Percentiles rank a stretch among this genome's conserved stretches.
These are phyloP conservation scores for Hemaris fuciformis DNA, from an alignment of 2,888 invertebrate species.

Conservation along the genomic window DNA sequence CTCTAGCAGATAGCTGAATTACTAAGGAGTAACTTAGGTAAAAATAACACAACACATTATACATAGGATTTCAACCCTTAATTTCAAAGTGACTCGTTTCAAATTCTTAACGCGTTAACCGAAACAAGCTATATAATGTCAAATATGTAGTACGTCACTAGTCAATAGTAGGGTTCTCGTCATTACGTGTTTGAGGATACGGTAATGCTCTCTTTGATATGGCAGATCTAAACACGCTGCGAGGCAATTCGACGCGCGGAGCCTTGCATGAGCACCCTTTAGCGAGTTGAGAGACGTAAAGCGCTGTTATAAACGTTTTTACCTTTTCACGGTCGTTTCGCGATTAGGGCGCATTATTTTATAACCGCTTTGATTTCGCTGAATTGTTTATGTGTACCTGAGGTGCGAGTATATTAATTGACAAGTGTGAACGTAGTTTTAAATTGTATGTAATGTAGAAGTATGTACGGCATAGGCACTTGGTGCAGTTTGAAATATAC, in stretches of 20 bases:
- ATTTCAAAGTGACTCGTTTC: too few relatives aligned
- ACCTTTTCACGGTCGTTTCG: background rate
- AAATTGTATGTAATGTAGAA: too few relatives aligned
- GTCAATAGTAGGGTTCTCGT: background rate
- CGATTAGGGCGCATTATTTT: background rate
- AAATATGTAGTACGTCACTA: background rate
- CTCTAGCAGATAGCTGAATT: too few relatives aligned
- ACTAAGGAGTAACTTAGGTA: too few relatives aligned
- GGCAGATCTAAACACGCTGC: background rate
- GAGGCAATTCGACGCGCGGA: background rate
- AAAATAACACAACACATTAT: too few relatives aligned
- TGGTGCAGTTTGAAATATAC: too few relatives aligned
- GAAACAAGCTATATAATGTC: background rate
- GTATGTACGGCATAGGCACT: too few relatives aligned
- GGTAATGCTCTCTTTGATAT: constrained; percentile 9
- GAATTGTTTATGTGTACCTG: background rate
- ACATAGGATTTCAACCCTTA: too few relatives aligned
- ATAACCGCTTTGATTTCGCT: background rate
- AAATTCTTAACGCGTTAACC: background rate
- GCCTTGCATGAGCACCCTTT: background rate
- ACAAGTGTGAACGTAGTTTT: background rate
- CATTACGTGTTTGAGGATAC: constrained; percentile 1
- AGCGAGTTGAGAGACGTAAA: background rate
- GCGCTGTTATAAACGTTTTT: background rate
- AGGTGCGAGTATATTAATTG: background rate